Percentiles rank a stretch among this genome's conserved stretches.
Conservation (phyloP, 2,888 invertebrate species). For the Lycophotia porphyrea region DNA sequence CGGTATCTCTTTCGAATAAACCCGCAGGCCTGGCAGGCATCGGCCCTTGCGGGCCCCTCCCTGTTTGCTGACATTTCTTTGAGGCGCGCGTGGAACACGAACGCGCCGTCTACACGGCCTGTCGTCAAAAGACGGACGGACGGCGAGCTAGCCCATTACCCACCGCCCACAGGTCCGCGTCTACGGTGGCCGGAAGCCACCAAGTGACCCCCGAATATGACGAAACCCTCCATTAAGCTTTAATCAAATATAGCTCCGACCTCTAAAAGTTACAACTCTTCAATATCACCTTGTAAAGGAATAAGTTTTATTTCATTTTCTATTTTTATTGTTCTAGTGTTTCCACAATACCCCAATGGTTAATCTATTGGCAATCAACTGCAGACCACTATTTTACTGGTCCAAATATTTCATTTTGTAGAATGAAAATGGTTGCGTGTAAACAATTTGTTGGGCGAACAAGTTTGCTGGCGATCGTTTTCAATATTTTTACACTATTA, state of each 20-base stretch:
- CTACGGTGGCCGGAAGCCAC: too few species aligned
- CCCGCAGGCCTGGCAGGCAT: too few species aligned
- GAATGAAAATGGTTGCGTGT: slow-evolving; percentile 36
- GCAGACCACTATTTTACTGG: slow-evolving; percentile 38
- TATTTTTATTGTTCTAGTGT: slow-evolving; percentile 21
- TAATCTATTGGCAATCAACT: slow-evolving; percentile 52
- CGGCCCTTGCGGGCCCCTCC: too few species aligned
- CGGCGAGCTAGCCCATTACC: too few species aligned
- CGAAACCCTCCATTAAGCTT: slow-evolving; percentile 6
- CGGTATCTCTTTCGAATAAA: too few species aligned
- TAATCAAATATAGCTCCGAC: slow-evolving; percentile 17
- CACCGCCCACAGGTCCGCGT: too few species aligned
- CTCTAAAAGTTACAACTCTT: slow-evolving; percentile 15
- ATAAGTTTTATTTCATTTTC: slow-evolving; percentile 4
- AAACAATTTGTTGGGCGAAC: slow-evolving; percentile 25
- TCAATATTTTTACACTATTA: slow-evolving; percentile 3
- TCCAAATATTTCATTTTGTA: slow-evolving; percentile 26
- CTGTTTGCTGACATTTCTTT: too few species aligned
- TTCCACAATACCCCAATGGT: slow-evolving; percentile 26
- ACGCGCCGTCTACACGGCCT: too few species aligned
- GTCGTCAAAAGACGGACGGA: too few species aligned
- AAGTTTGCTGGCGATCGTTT: slow-evolving; percentile 15
- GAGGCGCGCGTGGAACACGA: too few species aligned
- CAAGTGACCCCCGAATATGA: too few species aligned
- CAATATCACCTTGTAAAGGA: slow-evolving; percentile 25